phyloP scores from a whole-genome alignment of 2,888 invertebrate genomes.

The Himalopsyche tibetana region DNA sequence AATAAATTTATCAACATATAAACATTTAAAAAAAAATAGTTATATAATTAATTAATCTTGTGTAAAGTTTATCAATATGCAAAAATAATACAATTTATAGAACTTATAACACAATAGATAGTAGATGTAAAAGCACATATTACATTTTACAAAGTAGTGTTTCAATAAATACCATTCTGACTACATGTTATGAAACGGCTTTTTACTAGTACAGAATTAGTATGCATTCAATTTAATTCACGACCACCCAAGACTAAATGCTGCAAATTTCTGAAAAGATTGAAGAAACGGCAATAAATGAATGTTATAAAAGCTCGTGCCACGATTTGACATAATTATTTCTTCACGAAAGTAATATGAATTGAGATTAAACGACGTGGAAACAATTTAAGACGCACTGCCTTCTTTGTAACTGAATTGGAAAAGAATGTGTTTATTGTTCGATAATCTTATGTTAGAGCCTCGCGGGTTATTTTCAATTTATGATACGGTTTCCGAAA shows the following conservation, averaged over 20 bases:
- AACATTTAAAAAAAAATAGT: too few species aligned
- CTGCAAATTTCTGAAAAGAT: slow-evolving; percentile 5
- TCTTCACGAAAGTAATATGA: slow-evolving; percentile 18
- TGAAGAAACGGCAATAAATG: not conserved
- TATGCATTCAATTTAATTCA: not conserved
- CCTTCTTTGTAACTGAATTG: not conserved
- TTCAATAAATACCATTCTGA: too few species aligned
- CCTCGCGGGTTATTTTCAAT: slow-evolving; percentile 6
- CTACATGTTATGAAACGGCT: too few species aligned
- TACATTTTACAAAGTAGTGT: too few species aligned
- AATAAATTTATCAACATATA: too few species aligned
- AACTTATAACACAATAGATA: too few species aligned
- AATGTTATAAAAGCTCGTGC: slow-evolving; percentile 22
- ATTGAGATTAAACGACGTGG: not conserved
- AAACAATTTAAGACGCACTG: not conserved
- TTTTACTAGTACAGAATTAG: too few species aligned
- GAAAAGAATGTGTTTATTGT: slow-evolving; percentile 7
- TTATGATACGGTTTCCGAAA: not conserved
- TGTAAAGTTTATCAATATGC: too few species aligned
- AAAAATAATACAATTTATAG: too few species aligned
- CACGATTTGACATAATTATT: slow-evolving; percentile 30
- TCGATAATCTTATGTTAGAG: not conserved
- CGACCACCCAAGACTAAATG: slow-evolving; percentile 22
- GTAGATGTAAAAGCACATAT: too few species aligned
- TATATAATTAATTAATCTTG: too few species aligned